Base-by-base conservation (phyloP, 2,888 invertebrate species). In the Drosophila suboccidentalis region DNA sequence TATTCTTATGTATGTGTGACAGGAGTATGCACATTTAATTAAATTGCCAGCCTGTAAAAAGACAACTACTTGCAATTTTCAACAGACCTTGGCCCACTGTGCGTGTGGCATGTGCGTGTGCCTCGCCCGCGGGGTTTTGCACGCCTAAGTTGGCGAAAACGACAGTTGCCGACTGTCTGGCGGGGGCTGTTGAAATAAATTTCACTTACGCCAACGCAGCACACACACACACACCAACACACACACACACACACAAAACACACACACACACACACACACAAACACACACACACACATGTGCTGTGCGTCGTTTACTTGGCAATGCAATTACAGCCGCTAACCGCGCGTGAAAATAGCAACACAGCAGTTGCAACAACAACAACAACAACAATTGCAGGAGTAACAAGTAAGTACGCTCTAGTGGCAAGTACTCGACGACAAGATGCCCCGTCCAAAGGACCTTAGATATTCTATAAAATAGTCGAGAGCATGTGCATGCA, bases 251-350 rank as follows among this genome's bases (percentile, higher is more conserved):
- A 57, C 60, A 68, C 36, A 38, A 3, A 17, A 53, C 38, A 8
- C 4, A 26, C 60, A 62, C 61, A 58, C 41, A 9, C 50, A 41
- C 61, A 8, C 62, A 32, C 57, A 46, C 41, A 44, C 11, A 34
- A 22, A 44, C 50, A 15, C 13, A 47, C 36, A 19, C 38, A 38
- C 58, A 58, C 36, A 44, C 19, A 61, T 65, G 70, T 75, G 80
- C 68, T 75, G 77, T 72, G 82, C 82, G 78, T 75, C 88, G 86
- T 85, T 85, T 82, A 87, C 83, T 84, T 82, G 88, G 88, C 84
- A 84, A 86, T 85, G 84, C 88, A 84, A 84, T 87, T 84, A 84
- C 88, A 78, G 83, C 80, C 86, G 83, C 80, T 86, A 87, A 84
- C 84, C 84, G 86, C 84, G 84, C 84, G 86, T 84, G 88, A 84